These are phyloP conservation scores for Mimachlamys varia DNA, from an alignment of 2,888 invertebrate species.

Conservation along the genomic window DNA sequence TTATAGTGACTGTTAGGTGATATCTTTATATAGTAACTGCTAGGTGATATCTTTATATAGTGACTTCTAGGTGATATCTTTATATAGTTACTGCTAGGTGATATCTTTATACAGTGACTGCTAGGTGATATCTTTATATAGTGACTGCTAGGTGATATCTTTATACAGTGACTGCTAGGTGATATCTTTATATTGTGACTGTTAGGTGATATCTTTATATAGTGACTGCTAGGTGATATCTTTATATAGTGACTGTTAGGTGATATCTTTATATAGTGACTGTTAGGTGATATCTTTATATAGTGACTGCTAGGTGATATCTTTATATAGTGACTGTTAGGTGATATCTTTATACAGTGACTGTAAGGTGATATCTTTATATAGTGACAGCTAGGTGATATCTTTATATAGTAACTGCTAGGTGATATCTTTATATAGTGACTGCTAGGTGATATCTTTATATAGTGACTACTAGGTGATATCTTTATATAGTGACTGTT, in stretches of 20 bases:
- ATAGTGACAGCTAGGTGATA: background rate
- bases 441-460: background rate
- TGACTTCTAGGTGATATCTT: background rate
- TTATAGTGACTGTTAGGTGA: background rate
- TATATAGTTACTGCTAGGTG: no score
- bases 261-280: background rate
- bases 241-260: no score
- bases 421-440: background rate
- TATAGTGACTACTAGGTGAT: no score
- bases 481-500: background rate
- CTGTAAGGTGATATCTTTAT: no score
- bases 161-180: background rate
- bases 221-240: background rate
- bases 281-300: background rate
- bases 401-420: no score
- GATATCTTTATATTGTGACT: background rate
- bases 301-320: no score
- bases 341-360: background rate
- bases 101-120: background rate
- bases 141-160: no score
- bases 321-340: background rate
- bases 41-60: background rate
- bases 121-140: background rate
- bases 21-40: no score
- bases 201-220: background rate